Evolutionary conservation across 2,113 vertebrate genomes (phyloP), one percentile per base, ranked within the genome.

Genomic region (Dipodomys spectabilis): DNA sequence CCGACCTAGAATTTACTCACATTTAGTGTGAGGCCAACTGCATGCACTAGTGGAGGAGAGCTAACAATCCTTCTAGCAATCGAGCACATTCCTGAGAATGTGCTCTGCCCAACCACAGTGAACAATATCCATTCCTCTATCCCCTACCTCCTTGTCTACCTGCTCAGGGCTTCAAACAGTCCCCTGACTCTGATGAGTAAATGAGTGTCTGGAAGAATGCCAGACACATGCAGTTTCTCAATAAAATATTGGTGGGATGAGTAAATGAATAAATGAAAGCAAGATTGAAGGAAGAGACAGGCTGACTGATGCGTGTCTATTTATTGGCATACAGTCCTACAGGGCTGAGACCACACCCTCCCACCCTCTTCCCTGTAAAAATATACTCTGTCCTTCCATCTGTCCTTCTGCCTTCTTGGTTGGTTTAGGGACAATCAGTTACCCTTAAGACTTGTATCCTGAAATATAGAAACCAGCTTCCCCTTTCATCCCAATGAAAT

Each of bases 311-410:
- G 77, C 0, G 49, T 69, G 92, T 94, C 93, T 96, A 60, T 96
- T 97, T 96, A 96, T 97, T 97, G 88, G 94, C 91, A 96, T 65
- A 91, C 92, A 53, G 81, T 97, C 95, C 95, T 92, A 87, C 53
- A 94, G 80, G 92, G 93, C 88, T 82, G 86, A 92, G 83, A 91
- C 84, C 92, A 94, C 20, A 71, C 83, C 82, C 82, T 94, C 44
- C 94, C 93, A 87, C 84, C 91, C 81, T 64, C 74, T 94, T 91
- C 72, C 74, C 73, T 96, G 82, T 89, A 96, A 97, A 97, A 97
- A 97, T 97, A 97, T 95, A 94, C 69, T 95, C 83, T 97, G 12
- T 90, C 82, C 27, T 91, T 94, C 90, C 73, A n/a, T 89, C 89
- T 92, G 49, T 8, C 93, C 49, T 74, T 75, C 92, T 80, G 27